Conservation (phyloP, 2,113 vertebrate genomes). For the Megalops atlanticus region DNA sequence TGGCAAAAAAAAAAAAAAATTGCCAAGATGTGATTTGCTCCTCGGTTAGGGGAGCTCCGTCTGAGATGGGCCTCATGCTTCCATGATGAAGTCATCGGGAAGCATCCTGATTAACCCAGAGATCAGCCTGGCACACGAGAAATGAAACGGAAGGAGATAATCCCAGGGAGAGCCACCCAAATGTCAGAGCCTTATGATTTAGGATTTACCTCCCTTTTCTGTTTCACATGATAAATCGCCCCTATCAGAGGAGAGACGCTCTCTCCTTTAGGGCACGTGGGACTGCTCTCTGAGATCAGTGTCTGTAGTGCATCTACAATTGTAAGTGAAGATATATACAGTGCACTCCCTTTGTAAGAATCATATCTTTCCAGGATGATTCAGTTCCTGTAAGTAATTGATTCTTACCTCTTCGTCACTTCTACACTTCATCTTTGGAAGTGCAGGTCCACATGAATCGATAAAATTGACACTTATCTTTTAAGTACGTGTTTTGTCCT, state of each 20-base stretch:
- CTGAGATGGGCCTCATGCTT: slow-evolving; percentile 68
- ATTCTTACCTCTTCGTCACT: too few relatives aligned
- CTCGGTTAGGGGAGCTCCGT: slow-evolving; percentile 71
- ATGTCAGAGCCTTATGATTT: neutral
- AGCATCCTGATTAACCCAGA: slow-evolving; percentile 60
- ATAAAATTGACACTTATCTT: too few relatives aligned
- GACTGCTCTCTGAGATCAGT: neutral
- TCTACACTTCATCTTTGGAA: too few relatives aligned
- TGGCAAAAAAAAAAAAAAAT: too few relatives aligned
- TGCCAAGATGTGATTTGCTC: slow-evolving; percentile 69
- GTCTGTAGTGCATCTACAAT: neutral
- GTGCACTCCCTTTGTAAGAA: too few relatives aligned
- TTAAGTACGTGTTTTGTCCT: too few relatives aligned
- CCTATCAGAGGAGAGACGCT: neutral
- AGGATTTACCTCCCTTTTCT: neutral
- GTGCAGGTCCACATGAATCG: too few relatives aligned
- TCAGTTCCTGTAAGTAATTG: too few relatives aligned
- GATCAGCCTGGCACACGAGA: slow-evolving; percentile 31
- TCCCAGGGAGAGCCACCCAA: neutral
- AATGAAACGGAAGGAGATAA: neutral
- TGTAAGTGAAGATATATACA: too few relatives aligned
- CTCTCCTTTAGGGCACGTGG: neutral
- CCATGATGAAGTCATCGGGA: slow-evolving; percentile 72
- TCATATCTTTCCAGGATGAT: too few relatives aligned
- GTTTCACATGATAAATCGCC: neutral